These are phyloP conservation scores for Hydraecia micacea DNA, from an alignment of 2,888 invertebrate species.

Conservation along the genomic window DNA sequence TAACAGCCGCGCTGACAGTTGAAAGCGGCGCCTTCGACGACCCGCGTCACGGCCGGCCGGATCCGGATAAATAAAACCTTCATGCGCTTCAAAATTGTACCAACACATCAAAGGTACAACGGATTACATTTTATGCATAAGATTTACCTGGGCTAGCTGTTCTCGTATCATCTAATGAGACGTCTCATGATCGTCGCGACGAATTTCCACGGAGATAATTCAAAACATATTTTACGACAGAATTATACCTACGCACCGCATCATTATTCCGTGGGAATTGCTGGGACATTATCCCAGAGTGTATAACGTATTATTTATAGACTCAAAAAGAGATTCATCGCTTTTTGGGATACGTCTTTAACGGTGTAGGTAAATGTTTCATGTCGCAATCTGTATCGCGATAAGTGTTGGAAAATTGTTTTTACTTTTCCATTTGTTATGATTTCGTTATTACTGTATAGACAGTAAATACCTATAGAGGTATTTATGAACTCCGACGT, in stretches of 20 bases:
- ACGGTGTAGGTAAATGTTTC: conserved; percentile 22
- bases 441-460: neutral
- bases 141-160: conserved; percentile 44
- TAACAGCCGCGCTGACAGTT: conserved; percentile 62
- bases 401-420: conserved; percentile 6
- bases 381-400: conserved; percentile 18
- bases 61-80: conserved; percentile 59
- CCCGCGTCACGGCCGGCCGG: conserved; percentile 67
- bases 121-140: conserved; percentile 70
- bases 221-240: conserved; percentile 50
- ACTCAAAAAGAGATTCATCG: conserved; percentile 31
- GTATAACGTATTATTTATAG: conserved; percentile 49
- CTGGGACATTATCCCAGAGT: conserved; percentile 26
- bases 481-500: neutral
- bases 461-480: too few species aligned
- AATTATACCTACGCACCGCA: conserved; percentile 39
- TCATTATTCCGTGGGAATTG: conserved; percentile 49
- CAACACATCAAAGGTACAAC: conserved; percentile 67
- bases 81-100: conserved; percentile 57
- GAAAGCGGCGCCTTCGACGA: conserved; percentile 64
- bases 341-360: conserved; percentile 36
- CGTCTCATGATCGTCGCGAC: conserved; percentile 34
- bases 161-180: conserved; percentile 61
- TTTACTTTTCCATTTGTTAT: neutral
- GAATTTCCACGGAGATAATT: conserved; percentile 53